phyloP scores from a whole-genome alignment of 1,140 invertebrate genomes.

The Hyphantria cunea region DNA sequence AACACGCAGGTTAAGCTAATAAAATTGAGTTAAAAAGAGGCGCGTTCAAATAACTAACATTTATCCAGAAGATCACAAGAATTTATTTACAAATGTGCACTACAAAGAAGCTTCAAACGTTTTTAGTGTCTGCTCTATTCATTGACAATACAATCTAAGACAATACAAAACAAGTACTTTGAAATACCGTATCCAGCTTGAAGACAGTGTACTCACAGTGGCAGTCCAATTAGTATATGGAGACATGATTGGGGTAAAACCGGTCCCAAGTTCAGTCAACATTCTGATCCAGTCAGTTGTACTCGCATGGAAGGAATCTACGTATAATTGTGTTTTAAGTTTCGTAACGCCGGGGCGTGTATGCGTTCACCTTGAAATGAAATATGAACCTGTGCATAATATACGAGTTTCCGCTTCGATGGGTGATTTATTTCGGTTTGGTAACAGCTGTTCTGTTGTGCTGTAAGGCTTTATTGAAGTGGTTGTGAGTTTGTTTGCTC shows the following conservation, averaged over 20 bases:
- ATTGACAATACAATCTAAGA: too few relatives aligned
- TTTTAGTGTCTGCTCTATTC: too few relatives aligned
- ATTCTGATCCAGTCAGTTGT: slow-evolving; percentile 2
- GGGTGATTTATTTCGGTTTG: neutral
- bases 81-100: too few relatives aligned
- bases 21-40: too few relatives aligned
- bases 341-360: neutral
- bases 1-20: too few relatives aligned
- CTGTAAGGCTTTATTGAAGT: neutral
- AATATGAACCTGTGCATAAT: neutral
- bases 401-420: neutral
- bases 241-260: slow-evolving; percentile 26
- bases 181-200: neutral
- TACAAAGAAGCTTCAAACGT: too few relatives aligned
- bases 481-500: too few relatives aligned
- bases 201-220: neutral
- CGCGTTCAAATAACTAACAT: too few relatives aligned
- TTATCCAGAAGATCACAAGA: too few relatives aligned
- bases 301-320: slow-evolving; percentile 20
- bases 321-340: slow-evolving; percentile 16
- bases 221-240: slow-evolving; percentile 23
- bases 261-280: slow-evolving; percentile 10
- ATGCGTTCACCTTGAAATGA: neutral
- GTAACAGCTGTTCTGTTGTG: neutral
- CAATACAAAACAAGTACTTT: too few relatives aligned